phyloP scores from a whole-genome alignment of 2,888 invertebrate species.

The Rhagophthalmus giganteus region DNA sequence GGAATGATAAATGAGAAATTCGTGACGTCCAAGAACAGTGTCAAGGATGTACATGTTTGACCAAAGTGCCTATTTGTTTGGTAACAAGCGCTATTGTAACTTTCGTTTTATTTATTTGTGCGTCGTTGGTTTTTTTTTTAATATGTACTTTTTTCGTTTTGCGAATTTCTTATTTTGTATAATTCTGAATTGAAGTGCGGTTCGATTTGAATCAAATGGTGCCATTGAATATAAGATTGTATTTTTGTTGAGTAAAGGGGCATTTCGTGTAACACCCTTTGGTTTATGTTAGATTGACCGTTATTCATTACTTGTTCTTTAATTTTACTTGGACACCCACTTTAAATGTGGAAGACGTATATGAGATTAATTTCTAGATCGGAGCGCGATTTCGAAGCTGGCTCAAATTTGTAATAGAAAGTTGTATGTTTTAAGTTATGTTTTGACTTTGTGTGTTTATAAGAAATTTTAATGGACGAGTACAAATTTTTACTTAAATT shows the following conservation, averaged over 20 bases:
- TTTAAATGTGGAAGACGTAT: neutral
- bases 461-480: too few species aligned
- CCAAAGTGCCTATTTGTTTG: slow-evolving; percentile 53
- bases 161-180: slow-evolving; percentile 4
- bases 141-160: slow-evolving; percentile 1
- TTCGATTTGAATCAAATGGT: slow-evolving; percentile 25
- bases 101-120: slow-evolving; percentile 18
- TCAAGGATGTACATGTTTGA: slow-evolving; percentile 35
- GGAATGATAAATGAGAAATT: slow-evolving; percentile 3
- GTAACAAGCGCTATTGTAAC: slow-evolving; percentile 5
- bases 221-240: slow-evolving; percentile 19
- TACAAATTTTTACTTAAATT: too few species aligned
- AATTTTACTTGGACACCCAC: neutral
- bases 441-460: too few species aligned
- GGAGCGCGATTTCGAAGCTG: too few species aligned
- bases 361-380: neutral
- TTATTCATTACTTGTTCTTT: neutral
- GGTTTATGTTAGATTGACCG: neutral
- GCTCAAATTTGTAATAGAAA: too few species aligned
- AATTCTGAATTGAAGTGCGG: slow-evolving; percentile 10
- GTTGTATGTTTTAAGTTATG: too few species aligned
- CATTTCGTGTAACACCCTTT: slow-evolving; percentile 10
- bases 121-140: slow-evolving; percentile 3
- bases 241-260: slow-evolving; percentile 11
- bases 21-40: slow-evolving; percentile 1